Base-by-base conservation (phyloP, 2,888 invertebrate genomes). In the Cosmia trapezina region DNA sequence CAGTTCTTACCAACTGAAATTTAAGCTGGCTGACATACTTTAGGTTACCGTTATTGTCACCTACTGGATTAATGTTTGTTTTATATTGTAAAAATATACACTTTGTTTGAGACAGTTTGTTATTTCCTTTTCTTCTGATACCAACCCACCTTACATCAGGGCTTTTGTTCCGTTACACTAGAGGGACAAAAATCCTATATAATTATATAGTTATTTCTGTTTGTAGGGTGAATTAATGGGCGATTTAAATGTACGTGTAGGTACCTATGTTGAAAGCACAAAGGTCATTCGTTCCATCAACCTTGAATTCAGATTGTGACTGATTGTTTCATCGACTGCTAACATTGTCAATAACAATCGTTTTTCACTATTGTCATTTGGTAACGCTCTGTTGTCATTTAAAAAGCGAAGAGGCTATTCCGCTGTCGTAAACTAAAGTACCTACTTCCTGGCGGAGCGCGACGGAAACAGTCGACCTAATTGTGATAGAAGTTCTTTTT, bases 211-310 rank as follows among this genome's bases (percentile, higher is more conserved):
- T n/a, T n/a, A n/a, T n/a, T n/a, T n/a, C n/a, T n/a, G n/a, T 82
- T 49, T 53, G 47, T 57, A 22, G 51, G 54, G 56, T 74, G 80
- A 80, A 65, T 28, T 69, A 54, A 57, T 61, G n/a, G 64, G 53
- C 54, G 43, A 49, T 49, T 70, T 67, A 61, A 70, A 47, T 57
- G 4, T 59, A 69, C 57, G 28, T 22, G 33, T 41, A 33, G 12
- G 22, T 70, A n/a, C n/a, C n/a, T n/a, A 71, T 74, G 67, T 76
- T 61, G 41, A 73, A 86, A 88, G 78, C 84, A 81, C 78, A 88
- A 83, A 89, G 90, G 88, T 90, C 88, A 85, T 87, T 87, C 86
- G 63, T 88, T 85, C 84, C 74, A 28, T 61, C 57, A 75, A 75
- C 85, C 85, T 85, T 83, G 86, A 73, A 80, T 76, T 75, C 75